Conservation (phyloP, 1,140 invertebrate species). For the Agraylea sexmaculata region DNA sequence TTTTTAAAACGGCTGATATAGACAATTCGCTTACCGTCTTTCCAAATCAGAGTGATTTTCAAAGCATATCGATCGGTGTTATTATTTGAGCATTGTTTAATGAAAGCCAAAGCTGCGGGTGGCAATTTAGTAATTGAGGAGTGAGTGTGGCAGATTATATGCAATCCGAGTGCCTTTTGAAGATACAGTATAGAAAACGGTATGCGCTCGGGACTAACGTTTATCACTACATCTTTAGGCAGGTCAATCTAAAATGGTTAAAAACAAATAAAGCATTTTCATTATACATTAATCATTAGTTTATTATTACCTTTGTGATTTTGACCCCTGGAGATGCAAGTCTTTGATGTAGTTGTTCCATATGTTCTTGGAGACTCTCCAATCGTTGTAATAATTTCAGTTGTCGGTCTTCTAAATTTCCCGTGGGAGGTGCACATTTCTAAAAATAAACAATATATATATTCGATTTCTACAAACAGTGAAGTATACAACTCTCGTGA, state of each 20-base stretch:
- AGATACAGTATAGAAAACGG: conserved; percentile 57
- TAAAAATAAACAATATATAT: no score
- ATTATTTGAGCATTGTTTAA: conserved; percentile 22
- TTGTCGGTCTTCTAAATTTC: no score
- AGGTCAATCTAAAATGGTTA: conserved; percentile 31
- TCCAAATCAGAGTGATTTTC: conserved; percentile 62
- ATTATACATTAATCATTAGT: no score
- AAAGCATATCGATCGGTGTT: conserved; percentile 31
- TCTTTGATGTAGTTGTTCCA: no score
- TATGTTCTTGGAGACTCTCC: no score
- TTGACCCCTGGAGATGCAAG: no score
- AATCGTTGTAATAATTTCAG: no score
- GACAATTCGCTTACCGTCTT: conserved; percentile 48
- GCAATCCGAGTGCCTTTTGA: conserved; percentile 39
- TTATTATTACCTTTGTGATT: no score
- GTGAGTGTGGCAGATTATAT: conserved; percentile 47
- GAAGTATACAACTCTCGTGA: no score
- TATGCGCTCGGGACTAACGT: conserved; percentile 48
- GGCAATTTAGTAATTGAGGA: conserved; percentile 44
- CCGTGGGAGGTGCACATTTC: no score
- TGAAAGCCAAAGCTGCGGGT: conserved; percentile 25
- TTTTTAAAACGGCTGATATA: conserved; percentile 19
- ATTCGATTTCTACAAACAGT: no score
- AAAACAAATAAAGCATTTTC: no score
- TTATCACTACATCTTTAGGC: conserved; percentile 54